Conservation (phyloP, 2,113 vertebrate species). For the Chionis minor region DNA sequence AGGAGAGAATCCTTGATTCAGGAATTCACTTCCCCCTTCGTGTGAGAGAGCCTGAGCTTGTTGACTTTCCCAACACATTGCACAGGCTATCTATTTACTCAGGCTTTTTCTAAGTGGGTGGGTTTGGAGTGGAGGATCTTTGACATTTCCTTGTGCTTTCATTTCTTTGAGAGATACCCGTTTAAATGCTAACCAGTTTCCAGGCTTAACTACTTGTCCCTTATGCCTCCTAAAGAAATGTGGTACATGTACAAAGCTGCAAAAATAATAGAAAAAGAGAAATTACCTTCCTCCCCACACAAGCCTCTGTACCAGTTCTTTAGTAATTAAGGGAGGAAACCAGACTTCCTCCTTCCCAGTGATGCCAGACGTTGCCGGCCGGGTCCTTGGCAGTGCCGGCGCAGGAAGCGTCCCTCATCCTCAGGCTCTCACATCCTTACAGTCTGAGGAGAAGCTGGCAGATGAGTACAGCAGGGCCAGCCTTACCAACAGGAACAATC, state of each 20-base stretch:
- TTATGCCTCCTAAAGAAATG: not conserved
- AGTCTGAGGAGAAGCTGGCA: conserved; percentile 61
- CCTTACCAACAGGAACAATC: conserved; percentile 7
- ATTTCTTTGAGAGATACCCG: not conserved
- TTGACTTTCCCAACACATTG: conserved; percentile 39
- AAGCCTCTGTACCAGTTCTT: conserved; percentile 25
- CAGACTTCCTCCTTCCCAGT: conserved; percentile 68
- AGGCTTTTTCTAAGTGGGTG: not conserved
- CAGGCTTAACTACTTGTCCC: not conserved
- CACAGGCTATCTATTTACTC: conserved; percentile 43
- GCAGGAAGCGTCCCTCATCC: conserved; percentile 58
- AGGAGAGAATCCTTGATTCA: conserved; percentile 13
- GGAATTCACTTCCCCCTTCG: conserved; percentile 19
- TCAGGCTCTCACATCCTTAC: conserved; percentile 48
- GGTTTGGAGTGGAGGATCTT: not conserved
- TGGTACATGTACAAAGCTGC: not conserved
- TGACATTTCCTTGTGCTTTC: not conserved
- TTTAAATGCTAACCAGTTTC: not conserved
- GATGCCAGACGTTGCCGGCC: not conserved
- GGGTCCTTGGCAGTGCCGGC: not conserved
- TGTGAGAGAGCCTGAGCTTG: not conserved
- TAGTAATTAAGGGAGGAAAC: conserved; percentile 71
- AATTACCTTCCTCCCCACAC: conserved; percentile 17
- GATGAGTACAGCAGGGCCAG: conserved; percentile 38
- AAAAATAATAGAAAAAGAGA: not conserved